Base-by-base conservation (phyloP, 2,113 vertebrate species). In the Aix galericulata region DNA sequence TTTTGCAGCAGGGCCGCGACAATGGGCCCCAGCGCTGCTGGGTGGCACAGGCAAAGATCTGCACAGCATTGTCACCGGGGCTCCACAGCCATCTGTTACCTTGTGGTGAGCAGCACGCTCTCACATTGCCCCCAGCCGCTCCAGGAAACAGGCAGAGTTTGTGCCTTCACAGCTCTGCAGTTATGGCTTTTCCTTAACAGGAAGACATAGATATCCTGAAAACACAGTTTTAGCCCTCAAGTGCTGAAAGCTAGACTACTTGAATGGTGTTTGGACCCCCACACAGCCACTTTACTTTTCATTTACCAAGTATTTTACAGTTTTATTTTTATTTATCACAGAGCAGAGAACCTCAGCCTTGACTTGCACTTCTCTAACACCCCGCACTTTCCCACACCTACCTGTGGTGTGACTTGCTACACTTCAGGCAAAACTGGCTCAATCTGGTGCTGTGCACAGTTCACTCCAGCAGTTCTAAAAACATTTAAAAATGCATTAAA, bases 31-130 rank as follows among this genome's bases (percentile, higher is more conserved):
- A 29, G 93, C 36, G 16, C 91, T 86, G 93, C 75, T 44, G 91
- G 89, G 89, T 34, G 91, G 88, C 91, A 82, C 92, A 46, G 5
- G 77, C 69, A 5, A 1, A 18, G 71, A 12, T 5, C 66, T 6
- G 22, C 50, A 0, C 3, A 8, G n/a, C 86, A 7, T 88, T 73
- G 88, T 62, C 89, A 32, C 73, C 56, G 0, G 67, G 87, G 17
- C 77, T 27, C 75, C 40, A 25, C 1, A 44, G 95, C 94, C 96
- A 91, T 85, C 93, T 85, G 90, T 79, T 89, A 77, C 93, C 93
- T 59, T 76, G 91, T 1, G 75, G 80, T 42, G 6, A 84, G 79
- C 93, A 91, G 94, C 44, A 16, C 1, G 55, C 67, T 92, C 93
- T 79, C 92, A 13, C 87, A 67, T 72, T 36, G 94, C 91, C 77